Conservation (phyloP, 2,113 vertebrate genomes). For the Orycteropus afer region DNA sequence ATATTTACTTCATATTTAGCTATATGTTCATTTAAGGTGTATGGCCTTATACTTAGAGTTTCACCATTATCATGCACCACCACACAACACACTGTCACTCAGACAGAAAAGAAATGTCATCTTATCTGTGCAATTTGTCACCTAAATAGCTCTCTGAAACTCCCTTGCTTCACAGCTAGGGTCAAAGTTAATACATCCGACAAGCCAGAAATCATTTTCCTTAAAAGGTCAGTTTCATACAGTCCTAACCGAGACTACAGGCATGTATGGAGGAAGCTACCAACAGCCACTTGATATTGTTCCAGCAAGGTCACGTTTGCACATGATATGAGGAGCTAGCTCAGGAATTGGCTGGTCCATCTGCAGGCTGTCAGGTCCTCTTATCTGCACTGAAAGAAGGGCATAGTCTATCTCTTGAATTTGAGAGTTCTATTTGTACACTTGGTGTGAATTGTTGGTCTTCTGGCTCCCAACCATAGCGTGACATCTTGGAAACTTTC, state of each 20-base stretch:
- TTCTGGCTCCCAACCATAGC: neutral
- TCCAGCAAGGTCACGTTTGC: neutral
- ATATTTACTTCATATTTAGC: neutral
- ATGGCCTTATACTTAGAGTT: slow-evolving; percentile 18
- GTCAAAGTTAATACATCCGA: slow-evolving; percentile 22
- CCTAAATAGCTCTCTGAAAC: slow-evolving; percentile 44
- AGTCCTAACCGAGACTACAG: neutral
- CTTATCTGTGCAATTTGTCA: slow-evolving; percentile 68
- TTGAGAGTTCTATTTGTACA: slow-evolving; percentile 35
- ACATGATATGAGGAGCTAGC: neutral
- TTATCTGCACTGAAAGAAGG: slow-evolving; percentile 13
- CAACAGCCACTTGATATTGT: neutral
- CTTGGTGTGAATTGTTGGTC: slow-evolving; percentile 20
- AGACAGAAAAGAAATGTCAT: slow-evolving; percentile 46
- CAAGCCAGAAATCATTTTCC: slow-evolving; percentile 50
- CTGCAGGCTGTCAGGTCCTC: neutral
- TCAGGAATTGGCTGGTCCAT: neutral
- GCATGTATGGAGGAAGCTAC: neutral
- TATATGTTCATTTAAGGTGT: neutral
- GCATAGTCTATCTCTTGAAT: neutral
- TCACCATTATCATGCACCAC: neutral
- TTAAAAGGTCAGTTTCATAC: slow-evolving; percentile 54
- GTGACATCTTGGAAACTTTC: slow-evolving; percentile 27
- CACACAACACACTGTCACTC: slow-evolving; percentile 60
- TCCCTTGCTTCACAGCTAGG: slow-evolving; percentile 39